Conservation (phyloP, 2,888 invertebrate species). For the Hyalella azteca region DNA sequence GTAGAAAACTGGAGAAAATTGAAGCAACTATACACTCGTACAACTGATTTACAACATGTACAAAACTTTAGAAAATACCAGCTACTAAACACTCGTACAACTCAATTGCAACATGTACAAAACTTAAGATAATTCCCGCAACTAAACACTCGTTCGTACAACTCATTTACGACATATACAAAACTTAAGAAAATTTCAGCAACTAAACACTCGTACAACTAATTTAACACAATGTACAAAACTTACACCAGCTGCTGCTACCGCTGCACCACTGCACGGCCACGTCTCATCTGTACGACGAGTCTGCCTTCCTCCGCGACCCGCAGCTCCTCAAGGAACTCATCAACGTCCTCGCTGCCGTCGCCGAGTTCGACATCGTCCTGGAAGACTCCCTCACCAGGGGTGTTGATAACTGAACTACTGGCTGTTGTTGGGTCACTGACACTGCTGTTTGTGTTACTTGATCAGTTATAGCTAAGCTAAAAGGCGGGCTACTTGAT, state of each 20-base stretch:
- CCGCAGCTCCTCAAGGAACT: constrained; percentile 69
- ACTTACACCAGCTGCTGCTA: constrained; percentile 85
- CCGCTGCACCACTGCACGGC: constrained; percentile 88
- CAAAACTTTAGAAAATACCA: too few relatives aligned
- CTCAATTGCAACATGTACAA: too few relatives aligned
- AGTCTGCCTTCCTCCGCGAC: constrained; percentile 87
- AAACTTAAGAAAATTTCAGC: too few relatives aligned
- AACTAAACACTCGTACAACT: too few relatives aligned
- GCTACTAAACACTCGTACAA: too few relatives aligned
- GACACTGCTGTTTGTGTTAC: not conserved
- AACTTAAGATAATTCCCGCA: too few relatives aligned
- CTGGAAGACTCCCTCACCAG: constrained; percentile 56
- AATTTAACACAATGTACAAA: not conserved
- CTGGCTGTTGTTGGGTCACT: too few relatives aligned
- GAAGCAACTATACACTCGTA: too few relatives aligned
- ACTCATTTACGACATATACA: too few relatives aligned
- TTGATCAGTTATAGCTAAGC: not conserved
- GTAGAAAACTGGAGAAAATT: too few relatives aligned
- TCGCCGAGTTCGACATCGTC: constrained; percentile 56
- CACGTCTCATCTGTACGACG: constrained; percentile 65
- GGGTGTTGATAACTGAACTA: constrained; percentile 52
- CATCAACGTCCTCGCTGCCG: constrained; percentile 55
- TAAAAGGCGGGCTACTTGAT: not conserved
- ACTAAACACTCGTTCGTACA: too few relatives aligned
- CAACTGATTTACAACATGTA: too few relatives aligned